Evolutionary conservation across 2,113 vertebrate genomes (phyloP).

Genomic region (Vidua chalybeata): DNA sequence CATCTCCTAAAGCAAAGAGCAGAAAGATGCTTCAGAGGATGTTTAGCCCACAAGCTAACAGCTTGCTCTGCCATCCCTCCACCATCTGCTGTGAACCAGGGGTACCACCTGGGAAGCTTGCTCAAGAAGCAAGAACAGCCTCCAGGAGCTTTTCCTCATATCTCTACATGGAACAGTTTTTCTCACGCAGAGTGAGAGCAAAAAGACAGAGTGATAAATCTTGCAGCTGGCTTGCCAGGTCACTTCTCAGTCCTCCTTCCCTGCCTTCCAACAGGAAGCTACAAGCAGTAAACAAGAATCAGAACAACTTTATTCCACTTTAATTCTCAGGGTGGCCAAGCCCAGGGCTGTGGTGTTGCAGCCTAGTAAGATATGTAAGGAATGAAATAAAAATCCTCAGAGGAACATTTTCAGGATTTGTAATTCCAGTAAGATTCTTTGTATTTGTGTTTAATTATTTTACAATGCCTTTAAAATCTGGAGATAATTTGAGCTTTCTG

Average conservation of each 20-base stretch:
- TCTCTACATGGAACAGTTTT: background rate
- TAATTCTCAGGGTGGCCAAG: background rate
- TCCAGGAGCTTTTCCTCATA: background rate
- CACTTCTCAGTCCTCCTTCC: background rate
- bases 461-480: conserved; percentile 64
- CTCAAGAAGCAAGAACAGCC: background rate
- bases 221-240: background rate
- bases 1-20: background rate
- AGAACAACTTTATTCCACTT: background rate
- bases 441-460: conserved; percentile 47
- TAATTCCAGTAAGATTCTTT: conserved; percentile 45
- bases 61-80: background rate
- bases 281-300: background rate
- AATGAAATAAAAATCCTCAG: conserved; percentile 33
- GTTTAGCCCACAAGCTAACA: background rate
- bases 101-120: background rate
- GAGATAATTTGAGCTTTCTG: conserved; percentile 65
- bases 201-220: background rate
- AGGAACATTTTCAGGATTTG: conserved; percentile 43
- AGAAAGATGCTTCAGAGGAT: background rate
- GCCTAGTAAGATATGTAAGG: background rate
- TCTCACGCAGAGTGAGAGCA: background rate
- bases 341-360: background rate
- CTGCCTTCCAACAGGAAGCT: background rate
- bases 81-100: background rate